Conservation (phyloP, 2,888 invertebrate genomes). For the Conus canariensis region DNA sequence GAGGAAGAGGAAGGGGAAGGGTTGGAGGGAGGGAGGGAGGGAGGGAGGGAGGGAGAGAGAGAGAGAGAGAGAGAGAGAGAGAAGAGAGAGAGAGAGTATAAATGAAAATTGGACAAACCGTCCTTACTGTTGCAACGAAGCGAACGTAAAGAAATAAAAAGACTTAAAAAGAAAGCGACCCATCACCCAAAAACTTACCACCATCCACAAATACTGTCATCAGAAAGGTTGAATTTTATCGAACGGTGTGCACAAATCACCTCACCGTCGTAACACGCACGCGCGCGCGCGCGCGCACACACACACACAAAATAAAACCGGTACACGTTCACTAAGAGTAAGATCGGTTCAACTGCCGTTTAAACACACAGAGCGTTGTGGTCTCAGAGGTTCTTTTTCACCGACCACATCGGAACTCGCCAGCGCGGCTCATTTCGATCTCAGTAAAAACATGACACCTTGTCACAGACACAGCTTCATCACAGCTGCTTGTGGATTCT, state of each 20-base stretch:
- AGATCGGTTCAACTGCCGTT: no score
- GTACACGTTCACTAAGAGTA: no score
- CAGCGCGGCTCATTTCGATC: no score
- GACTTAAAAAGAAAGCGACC: background rate
- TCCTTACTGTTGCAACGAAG: no score
- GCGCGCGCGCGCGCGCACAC: background rate
- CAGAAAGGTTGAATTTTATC: background rate
- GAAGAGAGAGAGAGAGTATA: background rate
- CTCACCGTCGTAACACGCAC: background rate
- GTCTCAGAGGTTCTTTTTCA: no score
- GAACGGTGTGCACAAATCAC: background rate
- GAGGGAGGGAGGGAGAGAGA: background rate
- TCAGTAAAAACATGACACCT: no score
- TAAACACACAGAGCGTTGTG: no score
- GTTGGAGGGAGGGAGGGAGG: background rate
- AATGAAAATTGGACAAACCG: no score
- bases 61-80: conserved; percentile 29
- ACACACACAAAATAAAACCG: background rate
- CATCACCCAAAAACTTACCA: background rate
- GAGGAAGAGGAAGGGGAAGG: background rate
- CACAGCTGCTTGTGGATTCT: no score
- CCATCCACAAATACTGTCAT: background rate
- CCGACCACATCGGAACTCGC: no score
- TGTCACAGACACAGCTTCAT: no score
- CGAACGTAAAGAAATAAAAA: conserved; percentile 11